phyloP scores from a whole-genome alignment of 2,888 invertebrate species.

The Chelonus formosanus region DNA sequence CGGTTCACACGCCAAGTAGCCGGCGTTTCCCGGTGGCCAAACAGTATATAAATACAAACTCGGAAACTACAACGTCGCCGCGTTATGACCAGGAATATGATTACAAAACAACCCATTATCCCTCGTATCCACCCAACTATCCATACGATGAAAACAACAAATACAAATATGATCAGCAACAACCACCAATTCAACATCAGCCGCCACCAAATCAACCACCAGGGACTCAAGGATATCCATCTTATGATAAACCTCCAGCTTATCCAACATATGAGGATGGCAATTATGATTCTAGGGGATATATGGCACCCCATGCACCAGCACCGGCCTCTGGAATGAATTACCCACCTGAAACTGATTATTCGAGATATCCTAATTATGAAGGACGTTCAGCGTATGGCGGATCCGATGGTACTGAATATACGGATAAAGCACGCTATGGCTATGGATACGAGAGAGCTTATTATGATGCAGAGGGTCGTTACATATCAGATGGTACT shows the following conservation, averaged over 20 bases:
- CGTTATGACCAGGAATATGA: conserved; percentile 60
- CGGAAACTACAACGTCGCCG: conserved; percentile 47
- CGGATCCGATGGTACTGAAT: conserved; percentile 44
- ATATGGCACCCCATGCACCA: conserved; percentile 42
- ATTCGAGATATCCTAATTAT: conserved; percentile 51
- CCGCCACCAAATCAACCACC: conserved; percentile 40
- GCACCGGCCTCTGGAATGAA: conserved; percentile 35
- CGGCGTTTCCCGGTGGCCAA: conserved; percentile 58
- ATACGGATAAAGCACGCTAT: conserved; percentile 53
- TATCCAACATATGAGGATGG: conserved; percentile 52
- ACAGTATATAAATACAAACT: conserved; percentile 56
- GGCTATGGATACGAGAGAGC: conserved; percentile 46
- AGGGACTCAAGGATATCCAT: conserved; percentile 44
- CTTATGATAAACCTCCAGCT: conserved; percentile 48
- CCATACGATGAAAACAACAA: conserved; percentile 60
- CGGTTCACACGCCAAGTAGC: conserved; percentile 60
- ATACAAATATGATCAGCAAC: conserved; percentile 54
- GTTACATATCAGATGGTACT: conserved; percentile 46
- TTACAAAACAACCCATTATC: conserved; percentile 63
- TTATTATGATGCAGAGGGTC: conserved; percentile 50
- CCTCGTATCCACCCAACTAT: conserved; percentile 62
- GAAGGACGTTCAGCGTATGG: conserved; percentile 46
- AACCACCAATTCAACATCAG: conserved; percentile 43
- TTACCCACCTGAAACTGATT: conserved; percentile 52
- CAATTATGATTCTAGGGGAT: conserved; percentile 49